phyloP scores from a whole-genome alignment of 2,888 invertebrate genomes.

The Lochmaea crataegi region DNA sequence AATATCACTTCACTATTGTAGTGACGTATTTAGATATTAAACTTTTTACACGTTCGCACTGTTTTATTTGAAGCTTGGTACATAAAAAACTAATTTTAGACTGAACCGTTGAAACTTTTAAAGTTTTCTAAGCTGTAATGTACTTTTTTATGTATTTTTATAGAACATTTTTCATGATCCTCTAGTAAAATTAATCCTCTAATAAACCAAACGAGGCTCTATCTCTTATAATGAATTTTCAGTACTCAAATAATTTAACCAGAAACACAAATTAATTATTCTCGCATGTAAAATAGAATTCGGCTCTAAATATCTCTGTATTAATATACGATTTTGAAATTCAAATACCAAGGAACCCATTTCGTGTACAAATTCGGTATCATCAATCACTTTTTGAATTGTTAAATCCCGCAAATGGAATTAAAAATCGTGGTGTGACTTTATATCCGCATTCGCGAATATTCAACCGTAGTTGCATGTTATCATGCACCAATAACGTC shows the following conservation, averaged over 20 bases:
- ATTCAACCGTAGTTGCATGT: constrained; percentile 36
- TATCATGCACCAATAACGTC: constrained; percentile 36
- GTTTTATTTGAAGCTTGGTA: too few species aligned
- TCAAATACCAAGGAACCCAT: constrained; percentile 23
- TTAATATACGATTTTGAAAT: not conserved
- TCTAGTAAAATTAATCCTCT: too few species aligned
- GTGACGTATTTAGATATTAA: too few species aligned
- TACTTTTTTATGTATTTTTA: too few species aligned
- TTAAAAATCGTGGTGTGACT: constrained; percentile 34
- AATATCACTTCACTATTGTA: too few species aligned
- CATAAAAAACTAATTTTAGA: too few species aligned
- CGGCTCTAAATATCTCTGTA: not conserved
- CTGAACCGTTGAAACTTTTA: too few species aligned
- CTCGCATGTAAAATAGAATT: not conserved
- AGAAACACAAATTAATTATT: not conserved
- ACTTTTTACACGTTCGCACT: too few species aligned
- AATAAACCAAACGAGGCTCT: too few species aligned
- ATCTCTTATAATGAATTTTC: too few species aligned
- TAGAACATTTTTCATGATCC: too few species aligned
- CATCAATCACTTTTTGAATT: constrained; percentile 31
- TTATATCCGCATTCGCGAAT: constrained; percentile 34
- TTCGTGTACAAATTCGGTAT: constrained; percentile 19
- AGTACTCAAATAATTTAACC: not conserved
- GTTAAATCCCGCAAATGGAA: constrained; percentile 26
- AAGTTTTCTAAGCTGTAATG: too few species aligned